Evolutionary conservation across 2,888 invertebrate species (phyloP).

Genomic region (Caenorhabditis virilis): DNA sequence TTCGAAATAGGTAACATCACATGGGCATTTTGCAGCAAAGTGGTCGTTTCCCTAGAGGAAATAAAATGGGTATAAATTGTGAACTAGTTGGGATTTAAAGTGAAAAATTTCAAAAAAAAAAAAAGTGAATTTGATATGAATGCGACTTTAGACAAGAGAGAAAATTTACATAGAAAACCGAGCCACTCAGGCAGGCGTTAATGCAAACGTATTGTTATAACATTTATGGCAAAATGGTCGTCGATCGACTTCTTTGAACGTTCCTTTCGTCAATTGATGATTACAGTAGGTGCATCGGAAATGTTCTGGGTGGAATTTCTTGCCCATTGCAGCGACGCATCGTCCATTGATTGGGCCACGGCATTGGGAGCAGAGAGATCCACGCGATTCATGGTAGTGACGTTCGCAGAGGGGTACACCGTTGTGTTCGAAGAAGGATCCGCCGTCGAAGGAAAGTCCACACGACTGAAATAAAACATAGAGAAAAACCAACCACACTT

Average conservation of each 20-base stretch:
- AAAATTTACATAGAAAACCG: slow-evolving; percentile 1
- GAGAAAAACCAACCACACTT: background rate
- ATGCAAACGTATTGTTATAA: slow-evolving; percentile 79
- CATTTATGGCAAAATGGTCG: slow-evolving; percentile 98
- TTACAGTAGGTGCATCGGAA: slow-evolving; percentile 98
- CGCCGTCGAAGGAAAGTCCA: slow-evolving; percentile 91
- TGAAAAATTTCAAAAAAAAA: slow-evolving; percentile 2
- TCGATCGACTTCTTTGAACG: slow-evolving; percentile 98
- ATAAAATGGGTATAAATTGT: background rate
- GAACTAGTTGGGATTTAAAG: background rate
- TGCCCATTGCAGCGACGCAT: slow-evolving; percentile 98
- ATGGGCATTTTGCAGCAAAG: slow-evolving; percentile 61
- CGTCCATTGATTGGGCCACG: slow-evolving; percentile 72
- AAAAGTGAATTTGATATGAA: slow-evolving; percentile 4
- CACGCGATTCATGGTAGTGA: slow-evolving; percentile 95
- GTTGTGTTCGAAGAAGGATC: slow-evolving; percentile 97
- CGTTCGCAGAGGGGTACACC: slow-evolving; percentile 97
- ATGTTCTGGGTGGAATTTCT: slow-evolving; percentile 98
- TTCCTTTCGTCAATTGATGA: slow-evolving; percentile 95
- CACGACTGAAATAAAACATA: slow-evolving; percentile 77
- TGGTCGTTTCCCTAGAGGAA: slow-evolving; percentile 60
- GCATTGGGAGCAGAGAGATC: slow-evolving; percentile 80
- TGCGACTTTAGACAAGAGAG: background rate
- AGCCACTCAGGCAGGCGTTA: slow-evolving; percentile 48
- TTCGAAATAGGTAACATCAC: slow-evolving; percentile 66